Percentiles rank a stretch among this genome's conserved stretches.
Evolutionary conservation across 2,113 vertebrate species (phyloP).

Genomic region (Odontophorus gujanensis): DNA sequence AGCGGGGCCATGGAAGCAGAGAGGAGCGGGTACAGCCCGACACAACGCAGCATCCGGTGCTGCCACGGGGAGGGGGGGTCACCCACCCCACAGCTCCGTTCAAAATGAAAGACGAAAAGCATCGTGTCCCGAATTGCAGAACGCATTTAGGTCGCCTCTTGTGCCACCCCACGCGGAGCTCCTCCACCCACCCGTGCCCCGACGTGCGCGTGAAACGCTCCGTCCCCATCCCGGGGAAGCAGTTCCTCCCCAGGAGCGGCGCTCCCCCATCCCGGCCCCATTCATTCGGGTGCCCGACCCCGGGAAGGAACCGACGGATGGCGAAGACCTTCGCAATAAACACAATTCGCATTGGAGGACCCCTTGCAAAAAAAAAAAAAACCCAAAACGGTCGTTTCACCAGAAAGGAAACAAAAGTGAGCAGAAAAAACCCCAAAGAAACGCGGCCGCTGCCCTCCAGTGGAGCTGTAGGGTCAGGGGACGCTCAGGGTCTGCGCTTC

Average conservation of each 20-base stretch:
- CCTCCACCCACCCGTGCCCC: too few relatives aligned
- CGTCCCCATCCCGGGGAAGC: too few relatives aligned
- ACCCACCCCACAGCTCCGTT: not conserved
- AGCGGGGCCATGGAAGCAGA: slow-evolving; percentile 14
- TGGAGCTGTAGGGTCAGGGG: not conserved
- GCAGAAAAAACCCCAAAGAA: not conserved
- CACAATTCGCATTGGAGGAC: not conserved
- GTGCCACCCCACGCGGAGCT: not conserved
- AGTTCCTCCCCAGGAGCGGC: not conserved
- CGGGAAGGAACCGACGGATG: accelerated
- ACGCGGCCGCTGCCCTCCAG: not conserved
- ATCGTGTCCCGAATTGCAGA: not conserved
- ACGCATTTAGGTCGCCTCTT: slow-evolving; percentile 28
- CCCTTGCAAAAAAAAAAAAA: not conserved
- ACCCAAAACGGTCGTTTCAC: not conserved
- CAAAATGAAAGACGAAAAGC: too few relatives aligned
- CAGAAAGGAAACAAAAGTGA: slow-evolving; percentile 33
- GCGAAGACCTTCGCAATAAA: not conserved
- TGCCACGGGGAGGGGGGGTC: not conserved
- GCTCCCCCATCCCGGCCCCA: too few relatives aligned
- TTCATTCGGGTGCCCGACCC: too few relatives aligned
- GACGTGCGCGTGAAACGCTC: too few relatives aligned
- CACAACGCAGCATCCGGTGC: not conserved
- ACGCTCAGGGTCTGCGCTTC: not conserved
- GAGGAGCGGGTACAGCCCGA: slow-evolving; percentile 4